Conservation (phyloP, 92 coral and sea anemone species). For the Chrysogorgia sp. region DNA sequence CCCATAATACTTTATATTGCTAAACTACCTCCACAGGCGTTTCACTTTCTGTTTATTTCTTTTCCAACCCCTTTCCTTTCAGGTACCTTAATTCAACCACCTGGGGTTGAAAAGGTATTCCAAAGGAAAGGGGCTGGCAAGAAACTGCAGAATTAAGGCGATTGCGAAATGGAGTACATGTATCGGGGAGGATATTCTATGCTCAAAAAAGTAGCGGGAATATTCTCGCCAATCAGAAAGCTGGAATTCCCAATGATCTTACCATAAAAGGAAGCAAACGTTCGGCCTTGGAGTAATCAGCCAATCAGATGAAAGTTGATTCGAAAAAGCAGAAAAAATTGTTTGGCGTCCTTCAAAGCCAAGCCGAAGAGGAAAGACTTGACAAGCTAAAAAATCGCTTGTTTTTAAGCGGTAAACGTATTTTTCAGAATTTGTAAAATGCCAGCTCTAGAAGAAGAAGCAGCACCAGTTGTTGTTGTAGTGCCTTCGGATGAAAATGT, state of each 20-base stretch:
- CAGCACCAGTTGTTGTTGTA: conserved; percentile 29
- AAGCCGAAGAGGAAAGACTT: neutral
- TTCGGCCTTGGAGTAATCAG: conserved; percentile 71
- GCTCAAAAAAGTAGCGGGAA: conserved; percentile 31
- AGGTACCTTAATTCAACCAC: no score
- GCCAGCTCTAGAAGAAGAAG: conserved; percentile 61
- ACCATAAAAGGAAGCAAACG: conserved; percentile 81
- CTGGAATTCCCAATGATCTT: neutral
- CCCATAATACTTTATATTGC: no score
- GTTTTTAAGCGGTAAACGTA: neutral
- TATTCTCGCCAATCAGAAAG: conserved; percentile 1
- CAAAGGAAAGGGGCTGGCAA: no score
- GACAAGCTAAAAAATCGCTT: neutral
- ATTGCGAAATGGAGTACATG: no score
- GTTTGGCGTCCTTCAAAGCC: no score
- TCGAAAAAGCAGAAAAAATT: neutral
- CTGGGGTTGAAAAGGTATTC: no score
- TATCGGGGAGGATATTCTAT: neutral
- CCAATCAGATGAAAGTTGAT: conserved; percentile 77
- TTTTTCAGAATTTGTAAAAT: conserved; percentile 23
- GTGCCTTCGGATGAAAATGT: conserved; percentile 32
- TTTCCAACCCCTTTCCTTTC: no score
- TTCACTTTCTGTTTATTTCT: no score
- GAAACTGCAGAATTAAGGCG: no score
- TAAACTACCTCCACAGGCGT: no score